Evolutionary conservation across 2,113 vertebrate species (phyloP).

Genomic region (Lampris incognitus): DNA sequence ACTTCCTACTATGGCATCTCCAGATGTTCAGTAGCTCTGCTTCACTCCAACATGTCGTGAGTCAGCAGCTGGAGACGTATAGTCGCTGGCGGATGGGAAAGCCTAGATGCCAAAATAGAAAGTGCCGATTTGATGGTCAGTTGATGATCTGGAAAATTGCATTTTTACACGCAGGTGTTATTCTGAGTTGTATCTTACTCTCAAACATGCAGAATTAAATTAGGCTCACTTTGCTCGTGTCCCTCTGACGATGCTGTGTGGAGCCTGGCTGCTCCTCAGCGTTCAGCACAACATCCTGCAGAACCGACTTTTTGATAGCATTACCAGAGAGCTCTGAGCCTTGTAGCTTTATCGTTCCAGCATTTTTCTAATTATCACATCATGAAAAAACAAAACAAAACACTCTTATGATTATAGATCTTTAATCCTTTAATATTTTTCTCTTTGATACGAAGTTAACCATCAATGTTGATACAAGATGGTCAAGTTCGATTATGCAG

Average conservation of each 20-base stretch:
- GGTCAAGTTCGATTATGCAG: background rate
- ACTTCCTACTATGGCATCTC: conserved; percentile 25
- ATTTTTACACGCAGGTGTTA: conserved; percentile 82
- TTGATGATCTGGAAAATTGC: conserved; percentile 85
- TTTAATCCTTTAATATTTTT: no score
- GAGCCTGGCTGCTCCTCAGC: conserved; percentile 17
- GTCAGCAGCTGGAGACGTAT: conserved; percentile 63
- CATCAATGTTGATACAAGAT: conserved; percentile 9
- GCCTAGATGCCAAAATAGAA: conserved; percentile 63
- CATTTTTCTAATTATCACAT: conserved; percentile 12
- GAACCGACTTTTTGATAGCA: conserved; percentile 23
- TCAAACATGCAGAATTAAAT: conserved; percentile 75
- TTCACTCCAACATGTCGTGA: conserved; percentile 54
- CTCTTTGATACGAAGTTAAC: background rate
- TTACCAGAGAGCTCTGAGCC: background rate
- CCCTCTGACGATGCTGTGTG: conserved; percentile 63
- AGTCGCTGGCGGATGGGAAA: conserved; percentile 58
- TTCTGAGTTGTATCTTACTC: conserved; percentile 71
- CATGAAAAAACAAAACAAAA: background rate
- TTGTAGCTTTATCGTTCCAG: conserved; percentile 38
- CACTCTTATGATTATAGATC: no score
- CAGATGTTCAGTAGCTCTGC: conserved; percentile 19
- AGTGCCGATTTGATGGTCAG: conserved; percentile 77
- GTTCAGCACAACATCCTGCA: conserved; percentile 34
- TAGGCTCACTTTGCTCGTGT: conserved; percentile 61